These are phyloP conservation scores for Megaleporinus macrocephalus DNA, from an alignment of 2,113 vertebrate species.

Conservation along the genomic window DNA sequence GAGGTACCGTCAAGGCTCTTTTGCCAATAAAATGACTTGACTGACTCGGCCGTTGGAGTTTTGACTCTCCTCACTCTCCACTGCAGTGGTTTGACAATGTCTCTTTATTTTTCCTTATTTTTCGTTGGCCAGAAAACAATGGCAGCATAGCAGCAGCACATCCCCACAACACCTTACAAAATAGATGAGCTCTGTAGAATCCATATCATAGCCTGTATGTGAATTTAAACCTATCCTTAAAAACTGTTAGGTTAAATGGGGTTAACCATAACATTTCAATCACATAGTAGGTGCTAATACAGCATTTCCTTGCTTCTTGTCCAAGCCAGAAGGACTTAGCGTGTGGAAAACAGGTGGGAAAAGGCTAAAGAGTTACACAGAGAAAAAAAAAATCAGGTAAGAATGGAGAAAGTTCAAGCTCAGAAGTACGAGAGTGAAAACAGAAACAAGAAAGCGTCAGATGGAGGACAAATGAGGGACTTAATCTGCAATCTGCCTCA, in stretches of 20 bases:
- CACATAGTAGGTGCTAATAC: not conserved
- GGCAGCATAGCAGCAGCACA: not conserved
- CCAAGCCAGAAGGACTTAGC: not conserved
- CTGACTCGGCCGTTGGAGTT: constrained; percentile 34
- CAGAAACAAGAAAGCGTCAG: not conserved
- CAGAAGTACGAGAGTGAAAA: not conserved
- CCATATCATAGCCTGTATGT: too few species aligned
- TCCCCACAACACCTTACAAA: not conserved
- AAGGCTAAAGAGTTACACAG: too few species aligned
- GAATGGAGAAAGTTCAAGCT: not conserved
- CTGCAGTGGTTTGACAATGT: constrained; percentile 46
- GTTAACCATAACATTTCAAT: too few species aligned
- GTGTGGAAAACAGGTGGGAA: not conserved
- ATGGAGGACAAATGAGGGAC: constrained; percentile 55
- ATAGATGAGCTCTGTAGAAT: not conserved
- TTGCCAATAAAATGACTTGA: constrained; percentile 59
- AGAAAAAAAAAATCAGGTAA: not conserved
- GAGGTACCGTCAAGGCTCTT: constrained; percentile 43
- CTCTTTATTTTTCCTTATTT: constrained; percentile 39
- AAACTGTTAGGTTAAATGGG: too few species aligned
- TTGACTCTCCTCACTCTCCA: constrained; percentile 51
- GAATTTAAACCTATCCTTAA: too few species aligned
- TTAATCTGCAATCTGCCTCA: constrained; percentile 59
- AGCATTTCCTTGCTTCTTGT: not conserved
- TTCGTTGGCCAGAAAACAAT: not conserved